These are phyloP conservation scores for Bradynema listronoti DNA, from an alignment of 1,140 invertebrate genomes.

Conservation along the genomic window DNA sequence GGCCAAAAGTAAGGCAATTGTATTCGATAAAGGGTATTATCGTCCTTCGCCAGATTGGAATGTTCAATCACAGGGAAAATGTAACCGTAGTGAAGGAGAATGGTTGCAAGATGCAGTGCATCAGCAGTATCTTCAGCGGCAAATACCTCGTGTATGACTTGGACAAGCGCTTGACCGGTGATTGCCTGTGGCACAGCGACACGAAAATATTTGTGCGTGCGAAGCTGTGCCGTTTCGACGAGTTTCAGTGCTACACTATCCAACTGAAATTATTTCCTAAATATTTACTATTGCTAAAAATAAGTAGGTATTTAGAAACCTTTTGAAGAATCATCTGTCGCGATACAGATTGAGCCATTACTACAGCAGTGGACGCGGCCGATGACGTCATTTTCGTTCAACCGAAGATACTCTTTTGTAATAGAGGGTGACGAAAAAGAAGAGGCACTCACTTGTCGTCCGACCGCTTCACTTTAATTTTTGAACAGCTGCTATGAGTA, in stretches of 20 bases:
- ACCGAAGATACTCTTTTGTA: too few species aligned
- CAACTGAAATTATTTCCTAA: conserved; percentile 50
- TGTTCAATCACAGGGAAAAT: conserved; percentile 55
- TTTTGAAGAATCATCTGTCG: too few species aligned
- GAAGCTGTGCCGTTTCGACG: conserved; percentile 40
- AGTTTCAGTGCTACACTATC: conserved; percentile 40
- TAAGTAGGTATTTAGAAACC: too few species aligned
- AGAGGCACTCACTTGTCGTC: too few species aligned
- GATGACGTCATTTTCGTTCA: too few species aligned
- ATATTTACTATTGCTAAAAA: too few species aligned
- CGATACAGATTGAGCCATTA: too few species aligned
- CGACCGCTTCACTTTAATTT: too few species aligned
- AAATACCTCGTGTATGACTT: conserved; percentile 47
- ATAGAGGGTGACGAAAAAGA: too few species aligned
- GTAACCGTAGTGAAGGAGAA: conserved; percentile 55
- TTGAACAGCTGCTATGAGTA: too few species aligned
- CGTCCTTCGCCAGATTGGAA: conserved; percentile 36
- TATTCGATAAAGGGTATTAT: conserved; percentile 55
- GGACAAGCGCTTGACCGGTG: conserved; percentile 50
- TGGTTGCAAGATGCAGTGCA: conserved; percentile 51
- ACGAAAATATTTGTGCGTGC: conserved; percentile 57
- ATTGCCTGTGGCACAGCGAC: conserved; percentile 56
- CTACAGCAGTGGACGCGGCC: too few species aligned
- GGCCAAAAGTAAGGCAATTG: conserved; percentile 58
- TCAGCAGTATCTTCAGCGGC: conserved; percentile 46